Evolutionary conservation across 2,888 invertebrate genomes (phyloP).

Genomic region (Drosophila meridiana): DNA sequence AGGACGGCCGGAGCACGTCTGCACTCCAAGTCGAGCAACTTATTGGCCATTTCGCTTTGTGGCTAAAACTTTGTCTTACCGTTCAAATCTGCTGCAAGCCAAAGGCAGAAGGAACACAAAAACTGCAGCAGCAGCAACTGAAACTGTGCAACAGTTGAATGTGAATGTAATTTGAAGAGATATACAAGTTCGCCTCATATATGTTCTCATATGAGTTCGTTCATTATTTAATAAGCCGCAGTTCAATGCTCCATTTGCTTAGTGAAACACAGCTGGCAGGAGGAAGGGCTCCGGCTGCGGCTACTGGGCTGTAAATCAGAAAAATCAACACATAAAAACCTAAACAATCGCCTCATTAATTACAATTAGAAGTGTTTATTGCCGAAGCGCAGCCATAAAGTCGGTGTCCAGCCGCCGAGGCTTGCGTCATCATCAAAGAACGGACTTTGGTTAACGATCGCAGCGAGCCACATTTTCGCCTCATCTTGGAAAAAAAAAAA

Average conservation of each 20-base stretch:
- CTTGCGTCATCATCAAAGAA: conserved; percentile 75
- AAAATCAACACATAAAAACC: conserved; percentile 74
- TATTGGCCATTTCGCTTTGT: conserved; percentile 55
- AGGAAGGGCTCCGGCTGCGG: not conserved
- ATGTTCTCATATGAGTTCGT: conserved; percentile 1
- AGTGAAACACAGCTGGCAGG: conserved; percentile 29
- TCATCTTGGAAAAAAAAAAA: conserved; percentile 16
- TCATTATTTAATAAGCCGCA: conserved; percentile 25
- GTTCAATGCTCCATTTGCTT: conserved; percentile 69
- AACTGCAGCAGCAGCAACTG: conserved; percentile 15
- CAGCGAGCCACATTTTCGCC: conserved; percentile 53
- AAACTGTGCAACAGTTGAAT: conserved; percentile 16
- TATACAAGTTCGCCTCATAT: not conserved
- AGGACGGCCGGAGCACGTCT: conserved; percentile 20
- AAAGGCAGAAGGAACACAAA: conserved; percentile 14
- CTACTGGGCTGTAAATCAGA: conserved; percentile 58
- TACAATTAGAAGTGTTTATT: conserved; percentile 82
- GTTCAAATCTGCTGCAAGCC: conserved; percentile 42
- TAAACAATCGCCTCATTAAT: conserved; percentile 81
- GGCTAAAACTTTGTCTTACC: conserved; percentile 48
- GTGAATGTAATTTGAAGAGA: conserved; percentile 14
- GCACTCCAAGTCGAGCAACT: conserved; percentile 28
- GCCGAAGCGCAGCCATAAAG: conserved; percentile 72
- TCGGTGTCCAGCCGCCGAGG: conserved; percentile 40
- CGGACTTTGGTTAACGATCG: conserved; percentile 67